phyloP scores from a whole-genome alignment of 2,797 vertebrate species.

The Pseudotriccus pelzelni region DNA sequence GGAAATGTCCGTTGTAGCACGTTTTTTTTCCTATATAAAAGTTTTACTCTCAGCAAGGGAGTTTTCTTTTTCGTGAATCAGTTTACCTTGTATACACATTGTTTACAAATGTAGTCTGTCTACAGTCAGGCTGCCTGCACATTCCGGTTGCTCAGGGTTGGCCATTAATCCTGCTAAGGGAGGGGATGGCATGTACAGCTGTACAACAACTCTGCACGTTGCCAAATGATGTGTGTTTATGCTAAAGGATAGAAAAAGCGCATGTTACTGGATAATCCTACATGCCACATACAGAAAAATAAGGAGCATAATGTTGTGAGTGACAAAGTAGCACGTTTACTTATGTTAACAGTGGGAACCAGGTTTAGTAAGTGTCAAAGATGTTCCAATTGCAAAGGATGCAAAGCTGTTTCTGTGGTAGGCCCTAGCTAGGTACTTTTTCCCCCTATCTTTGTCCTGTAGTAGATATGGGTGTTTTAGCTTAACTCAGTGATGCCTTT shows the following conservation, averaged over 20 bases:
- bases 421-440: not conserved
- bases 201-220: not conserved
- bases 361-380: not conserved
- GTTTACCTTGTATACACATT: not conserved
- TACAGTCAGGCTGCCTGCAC: not conserved
- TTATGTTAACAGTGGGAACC: not conserved
- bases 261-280: not conserved
- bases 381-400: not conserved
- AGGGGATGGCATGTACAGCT: rapidly evolving
- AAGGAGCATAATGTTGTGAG: not conserved
- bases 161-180: not conserved
- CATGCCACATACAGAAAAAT: not conserved
- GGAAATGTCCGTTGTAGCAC: not conserved
- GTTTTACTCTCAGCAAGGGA: not conserved
- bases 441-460: not conserved
- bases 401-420: not conserved
- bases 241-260: not conserved
- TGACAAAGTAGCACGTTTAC: not conserved
- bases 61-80: not conserved
- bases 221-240: not conserved
- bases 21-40: not conserved
- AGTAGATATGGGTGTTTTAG: not conserved
- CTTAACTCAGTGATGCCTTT: not conserved
- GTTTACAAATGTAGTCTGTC: not conserved
- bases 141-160: not conserved